A percentile compares a stretch with the other conserved stretches of the same genome.
Conservation (phyloP, 1,140 invertebrate genomes). For the Zaprionus inermis region DNA sequence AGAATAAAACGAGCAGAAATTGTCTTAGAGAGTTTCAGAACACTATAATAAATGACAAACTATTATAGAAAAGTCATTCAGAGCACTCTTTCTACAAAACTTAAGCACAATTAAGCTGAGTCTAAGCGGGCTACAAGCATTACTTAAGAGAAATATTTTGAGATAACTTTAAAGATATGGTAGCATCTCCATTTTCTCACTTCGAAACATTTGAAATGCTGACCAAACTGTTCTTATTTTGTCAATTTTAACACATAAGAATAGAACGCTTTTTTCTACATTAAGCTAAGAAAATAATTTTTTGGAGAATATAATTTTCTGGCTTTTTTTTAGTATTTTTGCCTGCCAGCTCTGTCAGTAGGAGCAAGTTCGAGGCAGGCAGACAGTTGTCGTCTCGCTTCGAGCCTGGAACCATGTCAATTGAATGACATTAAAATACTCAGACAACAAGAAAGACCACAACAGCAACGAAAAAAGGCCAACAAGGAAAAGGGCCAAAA, state of each 20-base stretch:
- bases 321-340: too few relatives aligned
- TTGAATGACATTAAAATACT: slow-evolving; percentile 77
- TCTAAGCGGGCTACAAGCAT: neutral
- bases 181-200: neutral
- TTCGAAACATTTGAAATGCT: slow-evolving; percentile 44
- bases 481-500: slow-evolving; percentile 75
- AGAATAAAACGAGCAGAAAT: neutral
- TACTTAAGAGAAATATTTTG: neutral
- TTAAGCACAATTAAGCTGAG: neutral
- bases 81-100: neutral
- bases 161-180: neutral
- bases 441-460: slow-evolving; percentile 46
- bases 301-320: too few relatives aligned
- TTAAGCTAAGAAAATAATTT: too few relatives aligned
- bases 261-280: too few relatives aligned
- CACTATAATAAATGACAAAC: neutral
- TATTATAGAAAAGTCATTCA: neutral
- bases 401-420: slow-evolving; percentile 70
- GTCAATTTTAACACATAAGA: slow-evolving; percentile 80
- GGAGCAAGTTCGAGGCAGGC: slow-evolving; percentile 21
- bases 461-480: neutral
- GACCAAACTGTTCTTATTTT: slow-evolving; percentile 45
- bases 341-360: too few relatives aligned
- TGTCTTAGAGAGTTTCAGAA: neutral
- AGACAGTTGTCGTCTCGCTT: slow-evolving; percentile 2